Evolutionary conservation across 2,797 vertebrate species (phyloP).

Genomic region (Cynodonichthys magdalenae): DNA sequence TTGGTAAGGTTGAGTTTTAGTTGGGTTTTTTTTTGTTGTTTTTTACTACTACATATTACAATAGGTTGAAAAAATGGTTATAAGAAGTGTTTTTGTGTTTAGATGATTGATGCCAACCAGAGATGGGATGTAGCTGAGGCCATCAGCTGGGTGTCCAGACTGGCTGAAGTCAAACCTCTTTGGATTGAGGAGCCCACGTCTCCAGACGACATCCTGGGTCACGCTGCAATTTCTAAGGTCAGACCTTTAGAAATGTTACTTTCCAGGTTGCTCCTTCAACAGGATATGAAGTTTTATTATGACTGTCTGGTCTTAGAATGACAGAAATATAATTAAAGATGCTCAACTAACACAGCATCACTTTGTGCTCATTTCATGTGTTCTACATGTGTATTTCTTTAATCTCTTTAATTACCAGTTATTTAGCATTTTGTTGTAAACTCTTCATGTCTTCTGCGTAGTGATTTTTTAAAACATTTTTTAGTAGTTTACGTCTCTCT

Average conservation of each 20-base stretch:
- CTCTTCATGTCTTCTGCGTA: too few relatives aligned
- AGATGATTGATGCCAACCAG: conserved; percentile 89
- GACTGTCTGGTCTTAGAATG: too few relatives aligned
- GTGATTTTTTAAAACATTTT: too few relatives aligned
- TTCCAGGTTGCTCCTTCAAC: neutral
- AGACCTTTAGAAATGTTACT: neutral
- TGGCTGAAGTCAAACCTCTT: conserved; percentile 82
- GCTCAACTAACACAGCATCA: too few relatives aligned
- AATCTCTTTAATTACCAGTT: too few relatives aligned
- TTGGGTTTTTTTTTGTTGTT: too few relatives aligned
- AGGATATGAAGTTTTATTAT: neutral
- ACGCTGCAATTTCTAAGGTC: conserved; percentile 84
- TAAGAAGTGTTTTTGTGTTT: neutral
- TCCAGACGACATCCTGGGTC: conserved; percentile 86
- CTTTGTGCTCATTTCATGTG: too few relatives aligned
- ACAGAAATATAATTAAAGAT: too few relatives aligned
- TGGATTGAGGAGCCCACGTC: conserved; percentile 88
- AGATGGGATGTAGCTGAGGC: conserved; percentile 85
- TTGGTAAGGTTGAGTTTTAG: conserved; percentile 68
- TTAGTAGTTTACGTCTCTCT: too few relatives aligned
- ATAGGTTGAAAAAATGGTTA: neutral
- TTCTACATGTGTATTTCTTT: too few relatives aligned
- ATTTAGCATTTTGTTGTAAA: too few relatives aligned
- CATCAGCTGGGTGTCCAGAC: conserved; percentile 78
- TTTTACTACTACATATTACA: accelerated